phyloP scores from a whole-genome alignment of 2,888 invertebrate genomes.

The Tillus elongatus region DNA sequence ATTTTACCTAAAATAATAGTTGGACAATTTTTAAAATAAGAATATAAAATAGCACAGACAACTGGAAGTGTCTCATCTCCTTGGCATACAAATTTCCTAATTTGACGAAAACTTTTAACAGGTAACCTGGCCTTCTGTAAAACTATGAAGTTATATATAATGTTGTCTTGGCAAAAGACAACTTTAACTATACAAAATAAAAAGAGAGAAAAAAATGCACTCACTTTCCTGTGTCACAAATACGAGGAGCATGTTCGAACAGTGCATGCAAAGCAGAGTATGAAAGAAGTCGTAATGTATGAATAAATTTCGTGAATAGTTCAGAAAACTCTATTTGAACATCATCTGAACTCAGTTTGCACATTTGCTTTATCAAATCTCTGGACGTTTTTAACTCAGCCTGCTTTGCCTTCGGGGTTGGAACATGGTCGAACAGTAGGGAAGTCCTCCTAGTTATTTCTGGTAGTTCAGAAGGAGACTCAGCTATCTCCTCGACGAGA shows the following conservation, averaged over 20 bases:
- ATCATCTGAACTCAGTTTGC: conserved; percentile 50
- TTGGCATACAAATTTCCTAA: too few relatives aligned
- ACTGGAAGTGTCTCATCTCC: too few relatives aligned
- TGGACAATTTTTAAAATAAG: too few relatives aligned
- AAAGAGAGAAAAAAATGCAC: too few relatives aligned
- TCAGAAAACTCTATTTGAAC: conserved; percentile 55
- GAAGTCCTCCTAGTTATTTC: conserved; percentile 51
- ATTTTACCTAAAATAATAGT: too few relatives aligned
- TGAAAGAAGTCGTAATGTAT: conserved; percentile 58
- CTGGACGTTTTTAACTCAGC: conserved; percentile 63
- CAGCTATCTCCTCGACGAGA: conserved; percentile 48
- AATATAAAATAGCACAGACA: too few relatives aligned
- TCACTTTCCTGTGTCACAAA: conserved; percentile 64
- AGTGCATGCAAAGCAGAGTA: conserved; percentile 60
- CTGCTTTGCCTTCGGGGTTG: conserved; percentile 55
- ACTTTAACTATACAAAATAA: too few relatives aligned
- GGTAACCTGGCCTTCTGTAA: too few relatives aligned
- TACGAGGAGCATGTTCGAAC: conserved; percentile 51
- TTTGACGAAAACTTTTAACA: too few relatives aligned
- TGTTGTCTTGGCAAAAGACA: too few relatives aligned
- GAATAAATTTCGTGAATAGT: conserved; percentile 55
- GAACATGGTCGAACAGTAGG: conserved; percentile 64
- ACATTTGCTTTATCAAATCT: conserved; percentile 61
- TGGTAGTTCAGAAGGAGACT: conserved; percentile 44
- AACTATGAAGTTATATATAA: too few relatives aligned